Evolutionary conservation across 1,140 invertebrate species (phyloP).

Genomic region (Dendrolimus punctatus): DNA sequence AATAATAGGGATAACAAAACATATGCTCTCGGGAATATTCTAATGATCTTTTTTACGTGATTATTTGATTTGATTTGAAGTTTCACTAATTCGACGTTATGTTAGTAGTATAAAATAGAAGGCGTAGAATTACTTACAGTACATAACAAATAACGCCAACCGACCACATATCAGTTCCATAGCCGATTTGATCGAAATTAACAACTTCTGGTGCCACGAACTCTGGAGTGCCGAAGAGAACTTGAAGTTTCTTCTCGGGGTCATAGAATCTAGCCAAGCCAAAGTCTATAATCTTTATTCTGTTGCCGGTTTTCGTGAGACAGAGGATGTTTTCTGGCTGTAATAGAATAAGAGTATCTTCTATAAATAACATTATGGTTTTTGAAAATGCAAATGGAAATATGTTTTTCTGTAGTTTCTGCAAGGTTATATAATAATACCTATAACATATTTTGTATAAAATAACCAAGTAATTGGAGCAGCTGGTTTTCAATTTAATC

Average conservation of each 20-base stretch:
- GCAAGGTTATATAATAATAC: no score
- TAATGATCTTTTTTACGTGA: no score
- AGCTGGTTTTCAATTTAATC: no score
- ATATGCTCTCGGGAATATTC: no score
- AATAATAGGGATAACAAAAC: no score
- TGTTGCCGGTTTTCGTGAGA: constrained; percentile 93
- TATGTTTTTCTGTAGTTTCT: no score
- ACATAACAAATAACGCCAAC: constrained; percentile 98
- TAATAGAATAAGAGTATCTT: constrained; percentile 21
- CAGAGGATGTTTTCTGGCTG: constrained; percentile 98
- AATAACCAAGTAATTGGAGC: no score
- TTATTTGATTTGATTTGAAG: no score
- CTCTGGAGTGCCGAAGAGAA: constrained; percentile 98
- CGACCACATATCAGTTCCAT: constrained; percentile 98
- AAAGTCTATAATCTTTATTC: constrained; percentile 99
- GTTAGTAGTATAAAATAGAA: neutral
- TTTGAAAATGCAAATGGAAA: constrained; percentile 1
- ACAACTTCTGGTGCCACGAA: constrained; percentile 99
- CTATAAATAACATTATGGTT: neutral
- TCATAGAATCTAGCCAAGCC: constrained; percentile 94
- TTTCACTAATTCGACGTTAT: no score
- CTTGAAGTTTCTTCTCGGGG: constrained; percentile 90
- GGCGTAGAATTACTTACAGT: constrained; percentile 83
- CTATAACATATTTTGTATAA: no score
- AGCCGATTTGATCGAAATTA: constrained; percentile 97